Conservation (phyloP, 92 coral and sea anemone genomes). For the Porites cylindrica region DNA sequence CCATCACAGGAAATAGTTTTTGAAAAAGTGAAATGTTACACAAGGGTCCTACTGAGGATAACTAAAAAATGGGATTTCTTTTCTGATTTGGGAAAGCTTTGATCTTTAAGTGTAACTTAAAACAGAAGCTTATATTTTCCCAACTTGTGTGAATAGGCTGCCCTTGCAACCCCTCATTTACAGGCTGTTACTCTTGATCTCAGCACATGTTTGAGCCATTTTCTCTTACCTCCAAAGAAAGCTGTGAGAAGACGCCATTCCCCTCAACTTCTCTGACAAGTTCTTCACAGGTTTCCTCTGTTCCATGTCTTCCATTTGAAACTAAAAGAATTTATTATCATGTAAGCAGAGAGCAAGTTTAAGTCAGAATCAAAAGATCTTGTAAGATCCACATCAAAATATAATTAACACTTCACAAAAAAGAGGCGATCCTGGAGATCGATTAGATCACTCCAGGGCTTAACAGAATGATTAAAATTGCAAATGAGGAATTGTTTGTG, state of each 20-base stretch:
- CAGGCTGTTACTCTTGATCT: no score
- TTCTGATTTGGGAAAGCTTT: no score
- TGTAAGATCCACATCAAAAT: neutral
- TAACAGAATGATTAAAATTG: slow-evolving; percentile 11
- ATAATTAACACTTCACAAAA: neutral
- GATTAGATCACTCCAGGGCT: neutral
- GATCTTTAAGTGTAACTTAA: no score
- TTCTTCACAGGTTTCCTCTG: slow-evolving; percentile 89
- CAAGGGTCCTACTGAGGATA: no score
- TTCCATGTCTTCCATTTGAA: slow-evolving; percentile 82
- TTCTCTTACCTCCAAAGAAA: slow-evolving; percentile 87
- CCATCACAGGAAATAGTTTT: no score
- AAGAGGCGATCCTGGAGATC: no score
- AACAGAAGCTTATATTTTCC: no score
- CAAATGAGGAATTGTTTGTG: slow-evolving; percentile 16
- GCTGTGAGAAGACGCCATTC: slow-evolving; percentile 95
- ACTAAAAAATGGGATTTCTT: no score
- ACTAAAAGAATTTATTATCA: slow-evolving; percentile 48
- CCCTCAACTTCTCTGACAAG: slow-evolving; percentile 93
- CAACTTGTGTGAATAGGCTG: no score
- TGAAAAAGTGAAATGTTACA: no score
- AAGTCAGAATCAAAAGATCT: neutral
- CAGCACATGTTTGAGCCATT: neutral
- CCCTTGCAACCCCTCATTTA: no score
- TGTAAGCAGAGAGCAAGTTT: neutral